Base-by-base conservation (phyloP, 2,797 vertebrate species). In the Acanthopagrus latus region DNA sequence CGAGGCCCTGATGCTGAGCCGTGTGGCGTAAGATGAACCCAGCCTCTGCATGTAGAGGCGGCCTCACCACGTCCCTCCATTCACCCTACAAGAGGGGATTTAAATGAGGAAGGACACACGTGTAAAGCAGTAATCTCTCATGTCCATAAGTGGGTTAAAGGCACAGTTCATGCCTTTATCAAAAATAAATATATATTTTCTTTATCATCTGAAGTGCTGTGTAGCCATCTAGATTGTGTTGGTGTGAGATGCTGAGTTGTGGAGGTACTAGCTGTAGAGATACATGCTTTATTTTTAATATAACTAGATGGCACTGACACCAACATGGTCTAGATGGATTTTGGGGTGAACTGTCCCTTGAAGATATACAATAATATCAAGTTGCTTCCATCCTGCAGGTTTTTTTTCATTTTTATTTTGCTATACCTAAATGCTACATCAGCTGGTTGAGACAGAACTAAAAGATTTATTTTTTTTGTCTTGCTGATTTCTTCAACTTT, bases 1-100 rank as follows among this genome's bases (percentile, higher is more conserved):
- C 64, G 55, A 76, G 80, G 67, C 76, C 65, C 27, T 43, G 68
- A 80, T 84, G 82, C 77, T 62, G 82, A 82, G 64, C 74, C 51
- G 62, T 52, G 69, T 51, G 71, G 88, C 60, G 62, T 44, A 23
- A 76, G 69, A 75, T 1, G 50, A 76, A 68, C 63, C 64, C 68
- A 70, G 78, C 57, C 73, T 69, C 65, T 75, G 59, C 50, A 20
- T 3, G 64, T 20, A 57, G 60, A 76, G 78, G 50, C 71, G 59
- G 29, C 76, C 80, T 86, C 74, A 21, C 29, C 72, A 48, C 46
- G 23, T 44, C 59, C 80, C 69, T 84, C 80, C 66, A 82, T 67
- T 17, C 41, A 64, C 16, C 18, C 10, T 47, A 18, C 14, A 21
- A 50, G 0, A 62, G 27, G 25, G 4, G 17, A 27, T 17, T 20